Base-by-base conservation (phyloP, 2,113 vertebrate genomes). In the Dermatemys mawii region DNA sequence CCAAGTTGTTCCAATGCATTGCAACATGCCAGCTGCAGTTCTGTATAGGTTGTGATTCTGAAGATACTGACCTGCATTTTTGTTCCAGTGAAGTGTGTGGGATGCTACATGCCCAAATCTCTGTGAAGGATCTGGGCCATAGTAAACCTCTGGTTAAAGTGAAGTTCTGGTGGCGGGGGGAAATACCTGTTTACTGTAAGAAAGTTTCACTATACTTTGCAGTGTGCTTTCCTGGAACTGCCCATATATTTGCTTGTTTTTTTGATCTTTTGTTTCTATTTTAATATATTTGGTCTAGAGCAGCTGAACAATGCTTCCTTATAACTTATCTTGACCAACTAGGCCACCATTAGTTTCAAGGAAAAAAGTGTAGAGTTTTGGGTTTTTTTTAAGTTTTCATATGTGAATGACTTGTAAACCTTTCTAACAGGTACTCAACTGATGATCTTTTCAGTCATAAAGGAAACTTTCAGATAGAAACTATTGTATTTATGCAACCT, bases 211-310 rank as follows among this genome's bases (percentile, higher is more conserved):
- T 96, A 93, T 97, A 90, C 91, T 97, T 95, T 92, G 86, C 75
- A 49, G 93, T 78, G 82, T 95, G 81, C 91, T 95, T 94, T 63
- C 93, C 94, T 80, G 94, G 94, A 94, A 94, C 93, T 95, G 87
- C 92, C 88, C 96, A 94, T 96, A 82, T 89, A 78, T 81, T 96
- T 26, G 3, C 96, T 98, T 96, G 95, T 94, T 95, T 97, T 94
- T 92, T 95, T 96, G 96, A 95, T 92, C 81, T 87, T 94, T 86
- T 95, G 94, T 81, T 97, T 97, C 90, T 97, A 89, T 90, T 88
- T 95, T 94, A 90, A 89, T 97, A 97, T 97, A 97, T 97, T 98
- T 97, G 96, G 93, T 98, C 95, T 94, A 96, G 96, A 98, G 84
- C 63, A 81, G 55, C 67, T 41, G 38, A 90, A 88, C 50, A 83